A percentile compares a stretch with the other conserved stretches of the same genome.
phyloP scores from a whole-genome alignment of 2,797 vertebrate species.

The Xiphophorus birchmanni region DNA sequence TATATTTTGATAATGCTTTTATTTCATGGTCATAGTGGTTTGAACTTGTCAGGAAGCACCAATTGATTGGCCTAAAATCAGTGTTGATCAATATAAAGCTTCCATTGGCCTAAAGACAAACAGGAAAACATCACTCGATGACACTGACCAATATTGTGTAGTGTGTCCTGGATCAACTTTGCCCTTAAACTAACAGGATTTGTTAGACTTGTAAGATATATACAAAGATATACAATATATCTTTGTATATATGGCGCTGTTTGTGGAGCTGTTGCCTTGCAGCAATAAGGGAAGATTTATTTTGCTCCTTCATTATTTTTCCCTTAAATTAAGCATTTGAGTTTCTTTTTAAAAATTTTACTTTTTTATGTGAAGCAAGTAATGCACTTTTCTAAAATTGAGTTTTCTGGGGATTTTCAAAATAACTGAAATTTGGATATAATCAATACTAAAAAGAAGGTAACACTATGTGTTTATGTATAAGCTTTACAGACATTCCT shows the following conservation, averaged over 20 bases:
- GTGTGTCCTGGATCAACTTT: constrained; percentile 3
- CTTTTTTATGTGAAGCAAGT: background rate
- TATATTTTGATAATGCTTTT: background rate
- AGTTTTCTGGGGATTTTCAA: too few relatives aligned
- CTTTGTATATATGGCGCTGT: too few relatives aligned
- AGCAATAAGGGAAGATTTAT: too few relatives aligned
- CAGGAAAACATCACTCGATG: background rate
- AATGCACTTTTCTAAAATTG: too few relatives aligned
- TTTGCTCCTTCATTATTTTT: background rate
- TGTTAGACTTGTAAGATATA: background rate
- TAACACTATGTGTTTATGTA: too few relatives aligned
- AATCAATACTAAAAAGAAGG: too few relatives aligned
- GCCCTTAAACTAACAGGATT: background rate
- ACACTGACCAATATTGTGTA: background rate
- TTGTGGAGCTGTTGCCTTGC: too few relatives aligned
- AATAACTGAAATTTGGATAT: too few relatives aligned
- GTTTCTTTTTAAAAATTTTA: background rate
- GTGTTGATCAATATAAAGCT: background rate
- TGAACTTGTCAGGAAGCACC: background rate
- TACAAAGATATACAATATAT: too few relatives aligned
- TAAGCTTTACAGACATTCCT: too few relatives aligned
- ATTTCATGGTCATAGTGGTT: background rate
- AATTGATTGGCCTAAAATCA: constrained; percentile 1
- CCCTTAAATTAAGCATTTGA: background rate
- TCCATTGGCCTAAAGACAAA: background rate